phyloP scores from a whole-genome alignment of 1,140 invertebrate genomes.

The Conus betulinus region DNA sequence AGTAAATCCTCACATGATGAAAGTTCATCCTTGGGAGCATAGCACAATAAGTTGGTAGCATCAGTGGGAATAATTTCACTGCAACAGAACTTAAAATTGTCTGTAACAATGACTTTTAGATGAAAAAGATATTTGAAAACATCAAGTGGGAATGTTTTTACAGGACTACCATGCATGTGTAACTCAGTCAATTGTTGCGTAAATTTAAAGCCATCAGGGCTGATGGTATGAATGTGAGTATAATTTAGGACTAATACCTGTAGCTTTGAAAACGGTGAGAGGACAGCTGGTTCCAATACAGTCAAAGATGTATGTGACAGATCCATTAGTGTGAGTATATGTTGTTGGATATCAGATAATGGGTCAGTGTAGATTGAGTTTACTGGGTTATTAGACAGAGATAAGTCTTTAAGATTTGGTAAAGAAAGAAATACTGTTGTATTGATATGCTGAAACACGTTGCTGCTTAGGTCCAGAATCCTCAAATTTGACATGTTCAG shows the following conservation, averaged over 20 bases:
- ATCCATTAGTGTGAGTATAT: background rate
- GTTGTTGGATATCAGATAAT: background rate
- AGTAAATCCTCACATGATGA: constrained; percentile 55
- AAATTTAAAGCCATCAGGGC: constrained; percentile 22
- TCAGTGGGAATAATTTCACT: constrained; percentile 26
- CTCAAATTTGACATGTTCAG: too few relatives aligned
- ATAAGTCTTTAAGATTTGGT: too few relatives aligned
- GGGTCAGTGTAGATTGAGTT: too few relatives aligned
- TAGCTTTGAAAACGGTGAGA: constrained; percentile 10
- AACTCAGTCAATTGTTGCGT: background rate
- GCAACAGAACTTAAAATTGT: constrained; percentile 51
- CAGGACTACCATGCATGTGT: constrained; percentile 22
- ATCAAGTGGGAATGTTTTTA: constrained; percentile 31
- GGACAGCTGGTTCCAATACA: background rate
- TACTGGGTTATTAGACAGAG: too few relatives aligned
- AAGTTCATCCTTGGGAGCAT: constrained; percentile 41
- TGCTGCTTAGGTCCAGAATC: too few relatives aligned
- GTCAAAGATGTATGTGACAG: constrained; percentile 5
- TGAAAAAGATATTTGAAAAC: constrained; percentile 27
- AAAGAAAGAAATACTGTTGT: too few relatives aligned
- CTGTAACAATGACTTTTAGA: constrained; percentile 32
- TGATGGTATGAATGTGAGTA: constrained; percentile 2
- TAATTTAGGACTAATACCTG: background rate
- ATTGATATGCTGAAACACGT: too few relatives aligned
- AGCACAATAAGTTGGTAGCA: background rate